Base-by-base conservation (phyloP, 2,113 vertebrate species). In the Sturnira hondurensis region DNA sequence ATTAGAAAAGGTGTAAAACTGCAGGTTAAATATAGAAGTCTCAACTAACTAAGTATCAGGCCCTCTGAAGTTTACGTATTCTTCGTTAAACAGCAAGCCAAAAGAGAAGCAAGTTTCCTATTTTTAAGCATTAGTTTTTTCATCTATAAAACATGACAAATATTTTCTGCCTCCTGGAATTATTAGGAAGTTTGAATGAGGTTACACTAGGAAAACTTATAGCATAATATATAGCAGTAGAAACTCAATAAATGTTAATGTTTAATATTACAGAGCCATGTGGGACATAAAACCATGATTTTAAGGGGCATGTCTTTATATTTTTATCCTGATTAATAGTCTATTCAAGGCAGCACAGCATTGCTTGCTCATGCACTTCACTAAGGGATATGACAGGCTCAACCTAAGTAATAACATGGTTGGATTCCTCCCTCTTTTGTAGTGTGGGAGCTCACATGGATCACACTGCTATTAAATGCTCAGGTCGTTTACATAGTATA, bases 371-470 rank as follows among this genome's bases (percentile, higher is more conserved):
- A 61, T 47, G 45, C 43, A 52, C 91, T 94, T 96, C 91, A 81
- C 61, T 71, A 92, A 93, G 31, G 20, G 28, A 82, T 80, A 56
- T 78, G n/a, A 94, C 9, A 85, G 63, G 83, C 36, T 67, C 54
- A 86, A 70, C 61, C 41, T 91, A 91, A 91, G 58, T 78, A 94
- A 85, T 92, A 91, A 83, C 38, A 84, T 45, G 89, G 36, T 78
- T 94, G 86, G 28, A 14, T 94, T 89, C 73, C 81, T 28, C 58
- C 65, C 31, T 41, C 12, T 73, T 78, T 58, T 89, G 47, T 63
- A 65, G 52, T 50, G 11, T 52, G 80, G 68, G 36, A 52, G 70
- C 26, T 73, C 28, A 67, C 12, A 20, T 6, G 26, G 45, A 47
- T 43, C 26, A 15, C 24, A 38, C 2, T 43, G 52, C 52, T 91